Base-by-base conservation (phyloP, 1,140 invertebrate species). In the Copidosoma floridanum region DNA sequence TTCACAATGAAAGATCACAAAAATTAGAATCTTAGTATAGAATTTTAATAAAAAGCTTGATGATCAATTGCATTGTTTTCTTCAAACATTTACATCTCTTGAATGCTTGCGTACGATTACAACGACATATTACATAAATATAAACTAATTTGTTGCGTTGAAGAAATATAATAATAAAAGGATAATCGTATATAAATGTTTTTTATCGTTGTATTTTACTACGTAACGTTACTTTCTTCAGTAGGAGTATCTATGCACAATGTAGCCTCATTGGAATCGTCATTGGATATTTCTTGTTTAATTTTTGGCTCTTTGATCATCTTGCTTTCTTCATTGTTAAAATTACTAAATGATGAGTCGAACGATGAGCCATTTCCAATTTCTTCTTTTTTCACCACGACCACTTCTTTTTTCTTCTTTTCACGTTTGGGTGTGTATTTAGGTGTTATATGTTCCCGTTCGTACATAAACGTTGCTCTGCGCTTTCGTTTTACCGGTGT, bases 401-500 rank as follows among this genome's bases (percentile, higher is more conserved):
- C n/a, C 20, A 57, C 47, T 6, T 60, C 57, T 40, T 57, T 52
- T 32, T 61, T 64, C 35, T 55, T 64, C 12, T 60, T 48, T 52
- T 64, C 60, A n/a, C 48, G 57, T 40, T 60, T 57, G 23, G 57
- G 52, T 23, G 51, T 44, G 16, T 63, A 58, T 48, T 58, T 53
- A 48, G 43, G 29, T 27, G 50, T 50, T 38, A 59, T 58, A 48
- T 32, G 18, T 18, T 76, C 77, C 27, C 78, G 70, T 46, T 79
- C 78, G 53, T 79, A 79, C 68, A 79, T 71, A 47, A 77, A 80
- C 6, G 78, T 78, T 1, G 78, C 77, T 64, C 78, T 76, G 20
- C 78, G 73, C 74, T 80, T 81, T 60, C 79, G 69, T 60, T 75
- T 74, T 20, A 77, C 77, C 0, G 79, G 78, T 18, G 78, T 81